Percentiles rank a stretch among this genome's conserved stretches.
Conservation (phyloP, 2,113 vertebrate species). For the Leiothrix lutea region DNA sequence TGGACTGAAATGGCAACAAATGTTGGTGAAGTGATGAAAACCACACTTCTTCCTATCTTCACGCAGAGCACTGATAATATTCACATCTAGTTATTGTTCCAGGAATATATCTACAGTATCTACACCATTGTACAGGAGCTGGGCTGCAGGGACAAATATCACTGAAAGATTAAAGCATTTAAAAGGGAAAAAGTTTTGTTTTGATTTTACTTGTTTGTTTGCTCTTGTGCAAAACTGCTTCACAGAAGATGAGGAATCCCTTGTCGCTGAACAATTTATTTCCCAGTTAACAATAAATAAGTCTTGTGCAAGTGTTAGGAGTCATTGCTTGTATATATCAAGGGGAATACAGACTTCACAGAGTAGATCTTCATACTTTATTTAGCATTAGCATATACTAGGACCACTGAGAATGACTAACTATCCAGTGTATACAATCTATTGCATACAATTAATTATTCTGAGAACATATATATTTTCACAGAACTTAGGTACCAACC, state of each 20-base stretch:
- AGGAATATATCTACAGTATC: neutral
- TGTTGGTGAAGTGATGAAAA: neutral
- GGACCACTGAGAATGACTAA: neutral
- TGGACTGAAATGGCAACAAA: neutral
- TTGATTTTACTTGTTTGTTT: neutral
- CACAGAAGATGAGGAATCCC: neutral
- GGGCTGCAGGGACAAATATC: neutral
- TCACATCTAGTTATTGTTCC: neutral
- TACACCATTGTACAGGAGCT: neutral
- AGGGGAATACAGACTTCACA: conserved; percentile 14
- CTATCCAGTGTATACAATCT: neutral
- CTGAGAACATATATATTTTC: neutral
- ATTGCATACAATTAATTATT: neutral
- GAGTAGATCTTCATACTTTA: conserved; percentile 29
- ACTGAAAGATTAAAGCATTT: neutral
- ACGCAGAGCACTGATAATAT: neutral
- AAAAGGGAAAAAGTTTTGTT: neutral
- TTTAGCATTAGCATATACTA: conserved; percentile 30
- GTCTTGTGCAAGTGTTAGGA: neutral
- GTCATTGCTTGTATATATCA: neutral
- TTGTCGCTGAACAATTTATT: neutral
- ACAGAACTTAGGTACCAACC: neutral
- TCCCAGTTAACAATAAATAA: neutral
- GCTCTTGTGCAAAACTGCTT: neutral
- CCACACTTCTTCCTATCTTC: neutral